Base-by-base conservation (phyloP, 37 sponge, comb jelly and placozoan species). In the Spongilla lacustris region DNA sequence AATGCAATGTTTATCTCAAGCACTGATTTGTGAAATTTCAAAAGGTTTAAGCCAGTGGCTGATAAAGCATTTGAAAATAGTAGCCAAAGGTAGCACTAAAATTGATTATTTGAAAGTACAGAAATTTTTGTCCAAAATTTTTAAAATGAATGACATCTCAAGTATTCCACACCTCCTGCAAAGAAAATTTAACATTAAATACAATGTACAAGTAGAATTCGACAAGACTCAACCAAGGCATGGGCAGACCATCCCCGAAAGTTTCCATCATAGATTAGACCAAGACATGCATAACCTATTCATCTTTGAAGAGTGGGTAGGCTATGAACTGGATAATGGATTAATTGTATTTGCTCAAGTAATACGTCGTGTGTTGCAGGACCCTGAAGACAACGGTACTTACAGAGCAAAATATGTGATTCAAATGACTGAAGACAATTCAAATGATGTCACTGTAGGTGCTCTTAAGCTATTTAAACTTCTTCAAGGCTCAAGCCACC, bases 301-400 rank as follows among this genome's bases (percentile, higher is more conserved):
- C 36, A 37, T 77, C 0, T 83, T 83, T 27, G 32, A 83, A 25
- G 93, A 93, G 35, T 82, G 73, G 71, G 90, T 93, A 11, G 93
- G 86, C 0, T 93, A 89, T 89, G 90, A 93, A 70, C 26, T 49
- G 9, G 21, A 30, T 14, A 86, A 84, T n/a, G 77, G 46, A 2
- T 0, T 82, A 27, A 66, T 82, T 48, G 66, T 93, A 25, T 74
- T 80, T 38, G 93, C 87, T 50, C 71, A 81, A 33, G 46, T 93
- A 10, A 8, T 89, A 31, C 81, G 90, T 46, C 76, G 37, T 38
- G 66, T 73, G 25, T 10, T 30, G 4, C 67, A 58, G 26, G 17
- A 33, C 23, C 14, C 31, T 67, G 73, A 82, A n/a, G 67, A 38
- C 17, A 41, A 30, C 27, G 72, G 50, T 4, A 36, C 22, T 66